Conservation (phyloP, 1,140 invertebrate species). For the Lepidurus packardi region DNA sequence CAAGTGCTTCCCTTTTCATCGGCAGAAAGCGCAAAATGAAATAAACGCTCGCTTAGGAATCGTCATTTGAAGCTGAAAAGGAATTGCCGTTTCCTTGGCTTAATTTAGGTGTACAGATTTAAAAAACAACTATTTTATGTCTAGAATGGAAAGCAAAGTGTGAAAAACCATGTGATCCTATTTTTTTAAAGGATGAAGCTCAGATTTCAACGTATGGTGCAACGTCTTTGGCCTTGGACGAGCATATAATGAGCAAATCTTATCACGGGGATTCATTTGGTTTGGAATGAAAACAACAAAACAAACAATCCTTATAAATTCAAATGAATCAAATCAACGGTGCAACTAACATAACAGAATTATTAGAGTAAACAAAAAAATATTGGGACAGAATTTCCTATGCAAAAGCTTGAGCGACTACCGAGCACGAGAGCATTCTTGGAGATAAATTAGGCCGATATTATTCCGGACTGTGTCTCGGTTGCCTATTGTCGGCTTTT, state of each 20-base stretch:
- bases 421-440: not conserved
- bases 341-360: too few species aligned
- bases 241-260: not conserved
- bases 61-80: not conserved
- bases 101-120: not conserved
- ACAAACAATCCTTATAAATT: not conserved
- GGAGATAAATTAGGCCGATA: not conserved
- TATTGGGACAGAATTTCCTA: not conserved
- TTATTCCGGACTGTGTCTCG: not conserved
- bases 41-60: not conserved
- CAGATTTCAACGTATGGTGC: not conserved
- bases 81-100: not conserved
- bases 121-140: not conserved
- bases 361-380: not conserved
- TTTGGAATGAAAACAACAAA: not conserved
- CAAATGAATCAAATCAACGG: not conserved
- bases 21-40: not conserved
- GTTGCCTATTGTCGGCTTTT: slow-evolving; percentile 15
- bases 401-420: not conserved
- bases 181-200: not conserved
- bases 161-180: not conserved
- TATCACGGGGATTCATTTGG: not conserved
- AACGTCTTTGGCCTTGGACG: not conserved
- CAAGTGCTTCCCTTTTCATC: not conserved
- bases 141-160: not conserved